A percentile compares a stretch with the other conserved stretches of the same genome.
Evolutionary conservation across 2,888 invertebrate genomes (phyloP).

Genomic region (Alviniconcha strummeri): DNA sequence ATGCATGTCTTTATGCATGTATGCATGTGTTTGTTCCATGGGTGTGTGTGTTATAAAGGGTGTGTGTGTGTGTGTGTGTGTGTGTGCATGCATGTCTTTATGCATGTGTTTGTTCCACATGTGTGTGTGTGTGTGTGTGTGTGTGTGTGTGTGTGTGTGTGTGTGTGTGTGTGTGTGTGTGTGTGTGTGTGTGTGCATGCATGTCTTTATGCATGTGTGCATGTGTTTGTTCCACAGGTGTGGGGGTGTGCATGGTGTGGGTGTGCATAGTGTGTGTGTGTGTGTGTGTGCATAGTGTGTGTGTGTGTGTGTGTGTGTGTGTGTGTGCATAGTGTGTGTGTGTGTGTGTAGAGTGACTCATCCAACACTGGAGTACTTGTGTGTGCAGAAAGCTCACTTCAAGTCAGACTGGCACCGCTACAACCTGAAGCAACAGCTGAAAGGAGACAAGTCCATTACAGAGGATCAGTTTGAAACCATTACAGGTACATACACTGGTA

Average conservation of each 20-base stretch:
- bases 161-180: background rate
- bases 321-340: background rate
- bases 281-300: background rate
- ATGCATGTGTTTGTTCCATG: background rate
- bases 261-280: slow-evolving; percentile 8
- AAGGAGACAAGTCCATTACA: slow-evolving; percentile 77
- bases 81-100: background rate
- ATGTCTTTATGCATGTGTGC: background rate
- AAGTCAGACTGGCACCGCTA: slow-evolving; percentile 90
- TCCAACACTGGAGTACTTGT: background rate
- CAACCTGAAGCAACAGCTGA: slow-evolving; percentile 84
- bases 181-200: background rate
- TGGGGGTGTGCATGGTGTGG: background rate
- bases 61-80: background rate
- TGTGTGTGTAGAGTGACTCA: background rate
- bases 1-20: background rate
- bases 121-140: slow-evolving; percentile 13
- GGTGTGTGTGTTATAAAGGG: background rate
- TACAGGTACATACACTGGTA: slow-evolving; percentile 53
- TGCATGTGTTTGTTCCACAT: background rate
- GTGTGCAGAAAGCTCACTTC: slow-evolving; percentile 82
- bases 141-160: background rate
- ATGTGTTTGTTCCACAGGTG: background rate
- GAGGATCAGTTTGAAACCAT: slow-evolving; percentile 78
- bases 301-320: background rate